A percentile compares a stretch with the other conserved stretches of the same genome.
Conservation (phyloP, 2,113 vertebrate genomes). For the Rhegmatorhina hoffmannsi region DNA sequence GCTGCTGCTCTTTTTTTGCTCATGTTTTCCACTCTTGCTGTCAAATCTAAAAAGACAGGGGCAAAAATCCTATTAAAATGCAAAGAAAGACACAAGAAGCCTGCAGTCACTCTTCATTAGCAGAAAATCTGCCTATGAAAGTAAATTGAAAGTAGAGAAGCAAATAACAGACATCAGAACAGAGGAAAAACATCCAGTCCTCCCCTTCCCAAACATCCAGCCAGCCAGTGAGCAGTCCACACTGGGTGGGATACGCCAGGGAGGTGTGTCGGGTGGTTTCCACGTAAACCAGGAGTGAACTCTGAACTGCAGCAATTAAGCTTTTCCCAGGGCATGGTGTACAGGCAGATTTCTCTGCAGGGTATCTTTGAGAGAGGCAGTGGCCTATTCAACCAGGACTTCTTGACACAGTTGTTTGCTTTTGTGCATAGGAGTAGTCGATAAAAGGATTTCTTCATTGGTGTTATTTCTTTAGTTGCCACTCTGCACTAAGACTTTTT, state of each 20-base stretch:
- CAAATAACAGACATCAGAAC: neutral
- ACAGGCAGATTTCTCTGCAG: neutral
- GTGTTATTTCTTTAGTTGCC: neutral
- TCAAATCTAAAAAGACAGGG: neutral
- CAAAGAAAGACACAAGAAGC: neutral
- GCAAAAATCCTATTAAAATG: neutral
- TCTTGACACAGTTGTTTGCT: neutral
- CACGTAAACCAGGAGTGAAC: neutral
- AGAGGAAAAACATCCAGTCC: neutral
- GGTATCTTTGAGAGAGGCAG: neutral
- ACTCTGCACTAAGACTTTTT: neutral
- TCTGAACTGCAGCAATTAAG: neutral
- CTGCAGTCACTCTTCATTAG: neutral
- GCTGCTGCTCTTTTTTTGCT: neutral
- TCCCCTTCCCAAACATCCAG: neutral
- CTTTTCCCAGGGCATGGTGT: neutral
- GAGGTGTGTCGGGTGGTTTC: neutral
- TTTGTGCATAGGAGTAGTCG: neutral
- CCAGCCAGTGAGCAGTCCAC: neutral
- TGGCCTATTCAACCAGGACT: neutral
- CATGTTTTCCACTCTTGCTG: neutral
- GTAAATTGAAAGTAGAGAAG: neutral
- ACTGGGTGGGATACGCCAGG: neutral
- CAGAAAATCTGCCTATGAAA: neutral
- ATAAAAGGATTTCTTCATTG: neutral